Percentiles rank a stretch among this genome's conserved stretches.
Evolutionary conservation across 2,113 vertebrate genomes (phyloP).

Genomic region (Parus major): DNA sequence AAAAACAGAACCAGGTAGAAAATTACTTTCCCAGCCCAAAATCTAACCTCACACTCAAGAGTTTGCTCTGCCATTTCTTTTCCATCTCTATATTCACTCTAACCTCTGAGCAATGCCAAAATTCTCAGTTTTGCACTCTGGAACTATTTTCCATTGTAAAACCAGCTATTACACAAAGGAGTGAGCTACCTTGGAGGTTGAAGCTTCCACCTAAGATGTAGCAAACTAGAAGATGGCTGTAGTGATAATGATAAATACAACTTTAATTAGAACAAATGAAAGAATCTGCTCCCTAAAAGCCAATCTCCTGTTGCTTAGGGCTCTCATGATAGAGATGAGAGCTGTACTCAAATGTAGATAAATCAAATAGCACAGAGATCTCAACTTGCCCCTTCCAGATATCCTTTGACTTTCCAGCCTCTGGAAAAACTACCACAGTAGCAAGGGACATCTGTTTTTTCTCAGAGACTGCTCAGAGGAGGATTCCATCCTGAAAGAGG

Average conservation of each 20-base stretch:
- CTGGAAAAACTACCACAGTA: neutral
- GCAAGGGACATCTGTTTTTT: neutral
- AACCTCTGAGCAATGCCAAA: neutral
- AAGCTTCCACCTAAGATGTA: neutral
- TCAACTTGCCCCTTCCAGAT: rapidly evolving
- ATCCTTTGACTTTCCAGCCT: neutral
- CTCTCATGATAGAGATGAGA: neutral
- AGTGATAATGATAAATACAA: neutral
- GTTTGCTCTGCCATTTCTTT: neutral
- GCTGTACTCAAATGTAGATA: neutral
- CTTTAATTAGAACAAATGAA: neutral
- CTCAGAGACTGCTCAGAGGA: neutral
- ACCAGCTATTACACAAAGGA: neutral
- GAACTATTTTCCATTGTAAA: neutral
- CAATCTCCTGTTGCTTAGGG: neutral
- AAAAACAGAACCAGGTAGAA: neutral
- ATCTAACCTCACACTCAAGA: neutral
- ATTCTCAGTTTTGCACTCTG: neutral
- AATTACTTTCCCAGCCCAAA: neutral
- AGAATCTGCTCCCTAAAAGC: neutral
- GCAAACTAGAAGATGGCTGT: neutral
- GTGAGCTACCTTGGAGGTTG: neutral
- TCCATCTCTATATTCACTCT: neutral
- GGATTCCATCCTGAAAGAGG: neutral
- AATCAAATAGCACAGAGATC: neutral